Evolutionary conservation across 1,140 invertebrate species (phyloP), one percentile per base, ranked within the genome.

Genomic region (Drosophila arawakana): DNA sequence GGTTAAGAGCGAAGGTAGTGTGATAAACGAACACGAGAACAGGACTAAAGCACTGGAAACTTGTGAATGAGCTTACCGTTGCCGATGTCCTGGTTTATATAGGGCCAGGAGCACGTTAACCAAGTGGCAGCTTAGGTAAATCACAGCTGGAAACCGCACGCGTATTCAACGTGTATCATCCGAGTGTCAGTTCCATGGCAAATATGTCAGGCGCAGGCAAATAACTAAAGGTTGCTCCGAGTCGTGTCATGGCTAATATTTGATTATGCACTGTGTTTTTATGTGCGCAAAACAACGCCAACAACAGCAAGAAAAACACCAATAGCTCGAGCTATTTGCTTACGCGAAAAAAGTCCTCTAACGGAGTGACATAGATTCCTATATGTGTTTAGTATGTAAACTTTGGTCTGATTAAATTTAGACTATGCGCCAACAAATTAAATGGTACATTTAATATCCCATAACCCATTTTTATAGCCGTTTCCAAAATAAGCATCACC

Each of bases 261-360:
- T 82, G 84, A 67, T 85, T 89, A 84, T 85, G 89, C 80, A 88
- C 25, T 30, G 57, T 76, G 85, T 89, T 86, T 88, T 88, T 89
- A 88, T 89, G 77, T 69, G 84, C 52, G 59, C 82, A 58, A 11
- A 50, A 74, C 52, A 74, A 58, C 15, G 7, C 13, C 49, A 60
- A 49, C 35, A 60, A 68, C 34, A 70, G 54, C 44, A 58, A 50
- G 9, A 49, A n/a, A 62, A 7, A 39, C n/a, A 44, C 10, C 18
- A 58, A 60, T 11, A 37, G 41, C 46, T 41, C 39, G 52, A 21
- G 18, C 7, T 85, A 69, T 85, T 78, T 85, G 67, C 39, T 63
- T 52, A 62, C 50, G 50, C 55, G 15, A 50, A 39, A 41, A 18
- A 30, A 30, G 9, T 50, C 15, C 66, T 71, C 21, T 5, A 8